Base-by-base conservation (phyloP, 2,888 invertebrate species). In the Gymnosoma rotundatum region DNA sequence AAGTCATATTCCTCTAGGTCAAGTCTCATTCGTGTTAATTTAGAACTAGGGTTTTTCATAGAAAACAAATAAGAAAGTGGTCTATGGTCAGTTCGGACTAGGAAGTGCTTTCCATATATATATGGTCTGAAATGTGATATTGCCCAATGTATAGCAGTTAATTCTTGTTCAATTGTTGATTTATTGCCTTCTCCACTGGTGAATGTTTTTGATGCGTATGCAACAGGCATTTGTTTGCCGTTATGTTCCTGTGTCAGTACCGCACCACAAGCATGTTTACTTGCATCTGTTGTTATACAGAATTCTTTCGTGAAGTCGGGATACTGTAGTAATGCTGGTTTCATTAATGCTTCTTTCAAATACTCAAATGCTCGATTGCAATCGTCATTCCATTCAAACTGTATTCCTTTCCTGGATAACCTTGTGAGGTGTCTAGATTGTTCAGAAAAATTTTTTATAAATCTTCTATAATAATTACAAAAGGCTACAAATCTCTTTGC, bases 181-280 rank as follows among this genome's bases (percentile, higher is more conserved):
- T 42, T 42, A 7, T 42, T 42, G 7, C 42, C 14, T 42, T 42
- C 14, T 6, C 10, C 10, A 2, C 7, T 42, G 3, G 42, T 42
- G 14, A 42, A 42, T 14, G 42, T 6, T 42, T 42, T 42, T 14
- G 4, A 42, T 42, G 42, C 42, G 7, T 42, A 42, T 3, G 42
- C 42, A 6, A 12, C 7, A 6, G 42, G 42, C 7, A 42, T 2
- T 42, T 42, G 42, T 54, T 54, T 54, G 3, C 21, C 54, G 8
- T 20, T 1, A 9, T 60, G 67, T 38, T 86, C 61, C 70, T 86
- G 83, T 18, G 56, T 83, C 12, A 87, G 38, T 12, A 86, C 85
- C 10, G 86, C 86, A 3, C 86, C 86, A 38, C 84, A 82, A 5
- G 80, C 82, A 32, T 76, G n/a, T 60, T 87, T 85, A 48, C 76